phyloP scores from a whole-genome alignment of 2,888 invertebrate species.

The Acleris cristana region DNA sequence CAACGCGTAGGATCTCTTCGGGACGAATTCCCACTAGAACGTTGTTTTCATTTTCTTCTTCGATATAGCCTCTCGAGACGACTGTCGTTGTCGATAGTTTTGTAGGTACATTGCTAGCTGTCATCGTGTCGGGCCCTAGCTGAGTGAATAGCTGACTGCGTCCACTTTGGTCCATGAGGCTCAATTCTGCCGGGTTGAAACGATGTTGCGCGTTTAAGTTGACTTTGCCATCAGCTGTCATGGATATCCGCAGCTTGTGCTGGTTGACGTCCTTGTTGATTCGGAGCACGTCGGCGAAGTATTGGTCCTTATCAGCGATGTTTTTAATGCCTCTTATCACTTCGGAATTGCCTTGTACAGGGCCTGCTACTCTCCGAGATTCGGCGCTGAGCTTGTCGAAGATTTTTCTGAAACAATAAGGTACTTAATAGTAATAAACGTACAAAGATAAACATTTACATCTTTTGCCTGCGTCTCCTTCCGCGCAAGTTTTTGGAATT shows the following conservation, averaged over 20 bases:
- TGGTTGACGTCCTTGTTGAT: conserved; percentile 82
- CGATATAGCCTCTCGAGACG: conserved; percentile 51
- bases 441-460: no score
- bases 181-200: conserved; percentile 69
- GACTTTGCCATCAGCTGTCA: conserved; percentile 74
- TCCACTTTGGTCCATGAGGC: conserved; percentile 59
- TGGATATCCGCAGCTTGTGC: conserved; percentile 75
- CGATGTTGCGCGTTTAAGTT: conserved; percentile 73
- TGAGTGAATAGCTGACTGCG: conserved; percentile 63
- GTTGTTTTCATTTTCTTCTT: conserved; percentile 54
- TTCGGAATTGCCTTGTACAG: conserved; percentile 79
- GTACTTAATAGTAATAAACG: neutral
- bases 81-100: conserved; percentile 50
- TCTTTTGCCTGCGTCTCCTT: no score
- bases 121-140: conserved; percentile 61
- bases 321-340: conserved; percentile 81
- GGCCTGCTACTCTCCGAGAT: conserved; percentile 75
- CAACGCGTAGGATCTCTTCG: conserved; percentile 71
- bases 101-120: conserved; percentile 61
- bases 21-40: conserved; percentile 68
- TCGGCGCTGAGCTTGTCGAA: conserved; percentile 84
- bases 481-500: no score
- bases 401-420: conserved; percentile 76
- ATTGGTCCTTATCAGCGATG: conserved; percentile 81
- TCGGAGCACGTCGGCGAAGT: conserved; percentile 79